Base-by-base conservation (phyloP, 2,113 vertebrate species). In the Entelurus aequoreus region DNA sequence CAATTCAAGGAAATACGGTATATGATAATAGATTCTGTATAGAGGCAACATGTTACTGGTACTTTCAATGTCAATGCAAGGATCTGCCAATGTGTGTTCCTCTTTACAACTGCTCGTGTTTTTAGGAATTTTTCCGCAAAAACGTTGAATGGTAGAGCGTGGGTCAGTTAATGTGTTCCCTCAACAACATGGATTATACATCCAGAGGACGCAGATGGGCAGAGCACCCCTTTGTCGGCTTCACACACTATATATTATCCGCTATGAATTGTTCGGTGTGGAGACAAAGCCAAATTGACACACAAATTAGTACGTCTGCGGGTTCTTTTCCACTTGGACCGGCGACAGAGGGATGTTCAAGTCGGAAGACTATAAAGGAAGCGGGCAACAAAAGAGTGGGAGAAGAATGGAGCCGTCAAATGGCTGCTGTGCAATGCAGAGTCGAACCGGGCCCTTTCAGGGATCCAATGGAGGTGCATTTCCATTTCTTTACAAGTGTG, bases 401-500 rank as follows among this genome's bases (percentile, higher is more conserved):
- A 53, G 59, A 53, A 74, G 70, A 81, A 69, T 74, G n/a, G 70
- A 79, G 77, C 66, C 47, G 21, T 69, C 38, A 71, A 76, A 66
- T 62, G 54, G 64, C 68, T 36, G 2, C 60, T 59, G 57, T 65
- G 69, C 61, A 72, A 72, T 52, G 57, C 53, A 65, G 16, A n/a
- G 46, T 54, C 42, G 49, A n/a, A n/a, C 10, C 36, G 28, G 28
- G 70, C 79, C 62, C 52, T 81, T 77, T 80, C 70, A 71, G 63
- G 49, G n/a, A 63, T 68, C 54, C 63, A 77, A 21, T 38, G 12
- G 65, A 55, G 72, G 57, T 4, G 19, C 61, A 84, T 90, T 87
- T 86, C 78, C 85, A 88, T 86, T 59, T 68, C 68, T 88, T 88
- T 86, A 80, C 75, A 74, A 67, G 82, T 81, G 87, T 75, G 36